Conservation (phyloP, 2,888 invertebrate genomes). For the Acronicta alni region DNA sequence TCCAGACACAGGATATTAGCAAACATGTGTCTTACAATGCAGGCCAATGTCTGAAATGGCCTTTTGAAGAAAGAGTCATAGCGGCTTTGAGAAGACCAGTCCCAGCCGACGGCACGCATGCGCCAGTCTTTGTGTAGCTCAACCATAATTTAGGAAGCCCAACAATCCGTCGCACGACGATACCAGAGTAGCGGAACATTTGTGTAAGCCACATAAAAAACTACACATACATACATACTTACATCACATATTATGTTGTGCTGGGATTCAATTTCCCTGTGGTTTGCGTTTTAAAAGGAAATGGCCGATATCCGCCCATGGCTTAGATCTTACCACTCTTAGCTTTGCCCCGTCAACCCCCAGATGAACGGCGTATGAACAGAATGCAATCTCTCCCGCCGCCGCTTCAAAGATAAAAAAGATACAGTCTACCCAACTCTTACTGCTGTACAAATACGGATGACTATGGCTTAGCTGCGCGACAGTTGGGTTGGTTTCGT, state of each 20-base stretch:
- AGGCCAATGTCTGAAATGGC: too few species aligned
- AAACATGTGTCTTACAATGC: too few species aligned
- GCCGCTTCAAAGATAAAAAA: slow-evolving; percentile 70
- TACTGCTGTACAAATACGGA: slow-evolving; percentile 45
- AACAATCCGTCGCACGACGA: too few species aligned
- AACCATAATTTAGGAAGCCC: too few species aligned
- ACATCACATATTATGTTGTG: slow-evolving; percentile 3
- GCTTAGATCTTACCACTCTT: slow-evolving; percentile 53
- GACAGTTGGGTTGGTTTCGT: slow-evolving; percentile 34
- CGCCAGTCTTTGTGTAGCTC: too few species aligned
- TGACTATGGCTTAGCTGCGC: slow-evolving; percentile 27
- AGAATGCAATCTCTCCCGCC: slow-evolving; percentile 77
- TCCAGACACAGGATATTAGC: too few species aligned
- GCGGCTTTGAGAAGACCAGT: too few species aligned
- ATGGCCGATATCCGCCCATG: slow-evolving; percentile 39
- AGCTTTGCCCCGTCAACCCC: slow-evolving; percentile 69
- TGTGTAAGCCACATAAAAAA: too few species aligned
- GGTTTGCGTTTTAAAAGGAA: slow-evolving; percentile 17
- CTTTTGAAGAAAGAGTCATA: too few species aligned
- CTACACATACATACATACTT: too few species aligned
- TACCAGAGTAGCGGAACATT: too few species aligned
- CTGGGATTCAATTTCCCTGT: slow-evolving; percentile 1
- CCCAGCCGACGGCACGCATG: too few species aligned
- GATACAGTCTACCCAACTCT: slow-evolving; percentile 31
- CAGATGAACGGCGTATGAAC: slow-evolving; percentile 76